These are phyloP conservation scores for Ptychobarbus kaznakovi DNA, from an alignment of 2,797 vertebrate species.

Conservation along the genomic window DNA sequence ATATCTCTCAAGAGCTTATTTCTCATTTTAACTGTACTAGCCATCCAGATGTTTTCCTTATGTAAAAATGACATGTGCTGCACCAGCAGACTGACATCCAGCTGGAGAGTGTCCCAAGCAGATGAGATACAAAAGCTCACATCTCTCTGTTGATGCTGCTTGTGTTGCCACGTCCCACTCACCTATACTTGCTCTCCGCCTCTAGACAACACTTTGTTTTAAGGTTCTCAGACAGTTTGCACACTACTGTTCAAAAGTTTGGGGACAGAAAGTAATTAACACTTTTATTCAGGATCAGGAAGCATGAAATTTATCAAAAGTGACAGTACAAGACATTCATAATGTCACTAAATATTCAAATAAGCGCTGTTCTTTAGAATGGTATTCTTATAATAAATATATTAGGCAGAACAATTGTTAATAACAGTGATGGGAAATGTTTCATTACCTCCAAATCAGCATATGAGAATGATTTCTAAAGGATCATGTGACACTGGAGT, in stretches of 20 bases:
- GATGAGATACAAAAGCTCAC: conserved; percentile 5
- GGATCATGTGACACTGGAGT: background rate
- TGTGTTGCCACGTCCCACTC: background rate
- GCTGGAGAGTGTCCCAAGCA: conserved; percentile 18
- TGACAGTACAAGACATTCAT: background rate
- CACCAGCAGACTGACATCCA: conserved; percentile 7
- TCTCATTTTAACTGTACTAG: background rate
- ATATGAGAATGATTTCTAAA: background rate
- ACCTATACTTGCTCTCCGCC: background rate
- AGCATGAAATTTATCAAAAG: background rate
- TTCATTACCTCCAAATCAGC: background rate
- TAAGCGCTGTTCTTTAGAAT: background rate
- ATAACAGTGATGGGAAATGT: background rate
- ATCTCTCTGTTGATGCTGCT: background rate
- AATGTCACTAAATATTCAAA: background rate
- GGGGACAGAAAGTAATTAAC: background rate
- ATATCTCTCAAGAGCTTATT: too few species aligned
- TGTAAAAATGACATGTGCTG: conserved; percentile 4
- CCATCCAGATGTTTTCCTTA: background rate
- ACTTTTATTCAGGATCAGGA: background rate
- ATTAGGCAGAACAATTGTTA: background rate
- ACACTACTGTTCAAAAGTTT: background rate
- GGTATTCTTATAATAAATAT: too few species aligned
- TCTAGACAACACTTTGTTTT: background rate
- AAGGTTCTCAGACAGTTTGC: background rate